Base-by-base conservation (phyloP, 2,113 vertebrate species). In the Monopterus albus region DNA sequence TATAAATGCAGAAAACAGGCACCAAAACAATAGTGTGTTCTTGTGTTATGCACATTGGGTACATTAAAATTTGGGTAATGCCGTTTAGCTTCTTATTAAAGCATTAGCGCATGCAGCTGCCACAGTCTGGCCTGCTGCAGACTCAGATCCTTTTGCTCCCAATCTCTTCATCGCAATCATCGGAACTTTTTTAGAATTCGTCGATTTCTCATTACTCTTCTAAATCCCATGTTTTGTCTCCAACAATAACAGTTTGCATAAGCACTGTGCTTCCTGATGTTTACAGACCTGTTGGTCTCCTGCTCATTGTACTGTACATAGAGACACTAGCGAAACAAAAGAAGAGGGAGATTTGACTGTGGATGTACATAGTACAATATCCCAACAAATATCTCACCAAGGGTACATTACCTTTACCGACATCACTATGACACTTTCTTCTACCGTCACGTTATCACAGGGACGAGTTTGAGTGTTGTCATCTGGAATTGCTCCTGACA, bases 391-490 rank as follows among this genome's bases (percentile, higher is more conserved):
- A 28, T 6, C 15, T 38, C 31, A 14, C 7, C 9, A n/a, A 25
- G 7, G 7, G 1, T 23, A 2, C 7, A 4, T 10, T 0, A 38
- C 31, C 8, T 31, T 31, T 31, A 5, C 29, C 8, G 29, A 31
- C 29, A 3, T 29, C 56, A 13, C 21, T 6, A 15, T 1, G 18
- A 28, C 35, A 40, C 26, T 3, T 43, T 7, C 10, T 14, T 1
- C 13, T 33, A 6, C 51, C 1, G 47, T 62, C 20, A 6, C 51
- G 86, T 86, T 79, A 28, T 76, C 58, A 67, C 50, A 2, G 82
- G 78, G 78, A 47, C 61, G 0, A 2, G 17, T 56, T 11, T 31
- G 83, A 75, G 68, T 75, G 0, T 29, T 1, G 73, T 79, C 78
- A 64, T 57, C 40, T 40, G 38, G 40, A 31, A 0, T 23, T 13